Evolutionary conservation across 2,113 vertebrate genomes (phyloP), one percentile per base, ranked within the genome.

Genomic region (Aspidoscelis tigris): DNA sequence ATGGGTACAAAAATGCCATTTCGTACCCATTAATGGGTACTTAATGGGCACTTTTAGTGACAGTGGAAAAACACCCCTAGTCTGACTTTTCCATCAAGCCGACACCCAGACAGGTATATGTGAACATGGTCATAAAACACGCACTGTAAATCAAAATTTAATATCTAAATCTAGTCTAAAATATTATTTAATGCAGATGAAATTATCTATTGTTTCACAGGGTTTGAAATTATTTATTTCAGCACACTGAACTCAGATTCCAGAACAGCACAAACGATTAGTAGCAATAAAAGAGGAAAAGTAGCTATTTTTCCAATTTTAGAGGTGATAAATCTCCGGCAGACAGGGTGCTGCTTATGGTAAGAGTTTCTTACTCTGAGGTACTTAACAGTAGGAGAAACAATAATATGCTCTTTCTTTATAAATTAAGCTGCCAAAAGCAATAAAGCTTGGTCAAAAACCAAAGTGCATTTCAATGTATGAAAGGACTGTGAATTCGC

Each of bases 371-470:
- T 68, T 18, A 55, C 22, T 61, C 33, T 20, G 33, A 21, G 20
- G 61, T 78, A 55, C 72, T 61, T 73, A 73, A 73, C 61, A 79
- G 43, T 66, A 81, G 80, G 39, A 81, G 26, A 33, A 64, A 71
- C 21, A 64, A 73, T 44, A 55, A 14, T 22, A 3, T 72, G 50
- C n/a, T 44, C 18, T 44, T 21, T 43, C 4, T 33, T 43, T 16
- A 21, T 43, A 61, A 71, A 39, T 70, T 39, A 43, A 55, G 55
- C 55, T 78, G 77, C 41, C 65, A 39, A 78, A 66, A 78, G 39
- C 43, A 78, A 77, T n/a, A 64, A 64, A 79, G 33, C 39, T 66
- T 44, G 24, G 77, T 21, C 24, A 11, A 66, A 79, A 66, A 79
- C 77, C 41, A 66, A 21, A 61, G 58, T 65, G 21, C 61, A 79